A percentile compares a stretch with the other conserved stretches of the same genome.
Conservation (phyloP, 2,888 invertebrate genomes). For the Spisula solida region DNA sequence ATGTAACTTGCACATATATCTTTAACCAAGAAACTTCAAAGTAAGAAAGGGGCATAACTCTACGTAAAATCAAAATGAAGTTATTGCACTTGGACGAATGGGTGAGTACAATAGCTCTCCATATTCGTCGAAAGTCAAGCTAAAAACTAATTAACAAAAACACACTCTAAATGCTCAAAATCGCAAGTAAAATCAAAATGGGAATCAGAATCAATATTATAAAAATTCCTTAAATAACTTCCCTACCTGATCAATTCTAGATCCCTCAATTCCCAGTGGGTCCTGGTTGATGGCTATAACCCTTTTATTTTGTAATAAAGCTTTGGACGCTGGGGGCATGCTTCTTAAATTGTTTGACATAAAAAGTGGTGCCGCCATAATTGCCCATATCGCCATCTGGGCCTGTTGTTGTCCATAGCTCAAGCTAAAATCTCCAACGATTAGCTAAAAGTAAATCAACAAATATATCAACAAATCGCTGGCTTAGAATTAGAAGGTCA, state of each 20-base stretch:
- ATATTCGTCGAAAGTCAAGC: too few relatives aligned
- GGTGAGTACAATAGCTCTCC: too few relatives aligned
- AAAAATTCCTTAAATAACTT: not conserved
- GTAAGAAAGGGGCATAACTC: too few relatives aligned
- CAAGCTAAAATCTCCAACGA: conserved; percentile 97
- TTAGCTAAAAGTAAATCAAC: conserved; percentile 90
- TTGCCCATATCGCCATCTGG: conserved; percentile 98
- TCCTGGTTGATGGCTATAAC: conserved; percentile 98
- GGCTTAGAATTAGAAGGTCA: too few relatives aligned
- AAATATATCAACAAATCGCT: not conserved
- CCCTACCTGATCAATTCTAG: conserved; percentile 89
- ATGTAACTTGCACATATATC: too few relatives aligned
- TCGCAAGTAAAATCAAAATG: too few relatives aligned
- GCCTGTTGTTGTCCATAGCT: conserved; percentile 98
- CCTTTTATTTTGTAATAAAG: conserved; percentile 95
- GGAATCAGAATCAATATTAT: too few relatives aligned
- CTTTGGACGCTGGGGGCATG: conserved; percentile 95
- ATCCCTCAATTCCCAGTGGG: conserved; percentile 96
- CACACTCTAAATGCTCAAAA: too few relatives aligned
- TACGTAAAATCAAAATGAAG: too few relatives aligned
- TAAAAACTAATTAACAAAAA: too few relatives aligned
- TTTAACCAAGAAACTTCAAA: too few relatives aligned
- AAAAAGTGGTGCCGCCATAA: conserved; percentile 96
- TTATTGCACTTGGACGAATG: too few relatives aligned
- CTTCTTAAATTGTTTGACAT: conserved; percentile 98